Evolutionary conservation across 2,113 vertebrate species (phyloP).

Genomic region (Pterocles gutturalis): DNA sequence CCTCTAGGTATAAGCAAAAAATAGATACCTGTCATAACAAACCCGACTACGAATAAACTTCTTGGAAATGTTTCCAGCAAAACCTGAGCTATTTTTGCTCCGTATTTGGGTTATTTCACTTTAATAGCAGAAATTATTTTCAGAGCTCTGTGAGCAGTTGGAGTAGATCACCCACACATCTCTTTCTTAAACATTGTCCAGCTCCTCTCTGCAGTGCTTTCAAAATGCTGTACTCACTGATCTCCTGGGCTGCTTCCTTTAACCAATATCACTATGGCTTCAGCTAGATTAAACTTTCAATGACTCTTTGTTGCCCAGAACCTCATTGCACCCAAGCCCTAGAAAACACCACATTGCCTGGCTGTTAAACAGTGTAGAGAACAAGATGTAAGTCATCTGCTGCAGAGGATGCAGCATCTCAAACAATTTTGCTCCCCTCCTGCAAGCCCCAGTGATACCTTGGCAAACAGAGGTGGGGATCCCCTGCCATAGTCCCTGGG

Average conservation of each 20-base stretch:
- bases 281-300: not conserved
- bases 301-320: not conserved
- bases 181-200: not conserved
- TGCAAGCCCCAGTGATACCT: not conserved
- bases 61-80: not conserved
- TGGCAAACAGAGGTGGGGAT: not conserved
- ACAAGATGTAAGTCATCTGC: not conserved
- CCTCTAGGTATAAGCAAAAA: not conserved
- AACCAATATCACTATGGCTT: not conserved
- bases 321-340: not conserved
- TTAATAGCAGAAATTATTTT: not conserved
- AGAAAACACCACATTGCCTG: accelerated
- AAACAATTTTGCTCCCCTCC: not conserved
- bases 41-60: not conserved
- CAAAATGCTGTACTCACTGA: not conserved
- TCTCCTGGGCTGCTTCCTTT: not conserved
- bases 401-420: not conserved
- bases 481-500: not conserved
- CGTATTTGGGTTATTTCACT: not conserved
- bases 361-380: not conserved
- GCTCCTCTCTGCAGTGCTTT: not conserved
- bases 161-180: not conserved
- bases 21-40: not conserved
- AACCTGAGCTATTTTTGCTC: not conserved
- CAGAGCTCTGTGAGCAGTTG: not conserved